phyloP scores from a whole-genome alignment of 1,140 invertebrate species.

The Drosophila trapezifrons region DNA sequence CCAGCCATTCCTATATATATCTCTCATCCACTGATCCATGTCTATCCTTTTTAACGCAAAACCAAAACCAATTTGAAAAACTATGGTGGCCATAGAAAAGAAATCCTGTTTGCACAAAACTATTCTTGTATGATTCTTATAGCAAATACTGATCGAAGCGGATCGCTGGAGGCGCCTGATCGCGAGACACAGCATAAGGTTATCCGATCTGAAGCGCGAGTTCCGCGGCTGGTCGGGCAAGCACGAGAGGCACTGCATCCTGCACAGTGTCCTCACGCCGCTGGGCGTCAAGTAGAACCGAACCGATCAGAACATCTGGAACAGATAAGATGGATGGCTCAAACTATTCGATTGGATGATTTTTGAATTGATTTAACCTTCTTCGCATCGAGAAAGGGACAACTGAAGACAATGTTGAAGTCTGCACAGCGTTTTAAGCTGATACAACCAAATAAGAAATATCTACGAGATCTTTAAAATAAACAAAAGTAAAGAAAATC shows the following conservation, averaged over 20 bases:
- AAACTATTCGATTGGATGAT: conserved; percentile 62
- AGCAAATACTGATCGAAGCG: conserved; percentile 81
- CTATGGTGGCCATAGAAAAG: conserved; percentile 44
- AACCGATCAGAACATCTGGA: not conserved
- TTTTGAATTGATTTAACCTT: conserved; percentile 47
- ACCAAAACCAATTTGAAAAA: conserved; percentile 52
- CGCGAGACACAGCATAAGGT: conserved; percentile 71
- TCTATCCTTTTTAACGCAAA: conserved; percentile 74
- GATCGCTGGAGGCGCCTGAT: conserved; percentile 82
- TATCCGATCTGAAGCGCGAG: conserved; percentile 79
- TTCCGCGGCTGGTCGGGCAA: conserved; percentile 83
- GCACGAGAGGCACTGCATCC: conserved; percentile 82
- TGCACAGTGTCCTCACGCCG: conserved; percentile 82
- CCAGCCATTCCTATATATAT: conserved; percentile 7
- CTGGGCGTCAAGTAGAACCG: conserved; percentile 72
- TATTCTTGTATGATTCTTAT: conserved; percentile 71
- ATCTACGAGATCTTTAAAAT: conserved; percentile 68
- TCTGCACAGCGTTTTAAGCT: conserved; percentile 79
- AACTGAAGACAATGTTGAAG: conserved; percentile 61
- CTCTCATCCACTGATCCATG: conserved; percentile 8
- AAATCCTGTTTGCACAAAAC: conserved; percentile 64
- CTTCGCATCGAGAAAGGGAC: conserved; percentile 47
- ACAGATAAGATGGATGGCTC: conserved; percentile 46
- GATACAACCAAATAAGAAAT: conserved; percentile 67
- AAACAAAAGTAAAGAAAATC: conserved; percentile 28